These are phyloP conservation scores for Drosophila paranaensis DNA, from an alignment of 2,888 invertebrate genomes.

Conservation along the genomic window DNA sequence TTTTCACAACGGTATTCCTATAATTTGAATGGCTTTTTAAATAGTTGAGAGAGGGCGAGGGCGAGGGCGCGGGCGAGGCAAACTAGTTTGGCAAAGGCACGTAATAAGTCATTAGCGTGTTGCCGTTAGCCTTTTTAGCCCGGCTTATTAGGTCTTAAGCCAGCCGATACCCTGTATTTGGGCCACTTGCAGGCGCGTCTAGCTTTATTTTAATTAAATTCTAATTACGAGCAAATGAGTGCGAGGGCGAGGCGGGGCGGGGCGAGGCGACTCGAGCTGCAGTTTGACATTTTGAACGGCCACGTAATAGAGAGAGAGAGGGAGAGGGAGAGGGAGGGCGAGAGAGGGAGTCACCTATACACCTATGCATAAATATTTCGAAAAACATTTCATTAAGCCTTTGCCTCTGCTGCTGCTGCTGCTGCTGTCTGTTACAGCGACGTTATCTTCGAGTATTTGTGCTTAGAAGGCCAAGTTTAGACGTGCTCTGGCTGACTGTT, in stretches of 20 bases:
- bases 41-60: slow-evolving; percentile 67
- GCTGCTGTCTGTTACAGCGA: slow-evolving; percentile 42
- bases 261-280: slow-evolving; percentile 58
- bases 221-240: slow-evolving; percentile 68
- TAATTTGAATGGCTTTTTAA: slow-evolving; percentile 84
- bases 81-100: slow-evolving; percentile 41
- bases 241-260: background rate
- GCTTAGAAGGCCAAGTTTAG: slow-evolving; percentile 64
- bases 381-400: slow-evolving; percentile 76
- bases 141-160: slow-evolving; percentile 75
- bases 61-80: slow-evolving; percentile 5
- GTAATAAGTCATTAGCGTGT: slow-evolving; percentile 81
- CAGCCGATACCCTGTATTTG: background rate
- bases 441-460: slow-evolving; percentile 61
- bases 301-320: slow-evolving; percentile 50
- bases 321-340: too few relatives aligned
- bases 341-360: too few relatives aligned
- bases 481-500: slow-evolving; percentile 62
- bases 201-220: slow-evolving; percentile 83
- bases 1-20: slow-evolving; percentile 63
- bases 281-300: slow-evolving; percentile 78
- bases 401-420: slow-evolving; percentile 8
- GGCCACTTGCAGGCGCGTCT: slow-evolving; percentile 30
- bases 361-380: slow-evolving; percentile 67
- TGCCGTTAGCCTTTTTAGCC: slow-evolving; percentile 33